These are phyloP conservation scores for Labeo catla DNA, from an alignment of 2,113 vertebrate genomes.

Conservation along the genomic window DNA sequence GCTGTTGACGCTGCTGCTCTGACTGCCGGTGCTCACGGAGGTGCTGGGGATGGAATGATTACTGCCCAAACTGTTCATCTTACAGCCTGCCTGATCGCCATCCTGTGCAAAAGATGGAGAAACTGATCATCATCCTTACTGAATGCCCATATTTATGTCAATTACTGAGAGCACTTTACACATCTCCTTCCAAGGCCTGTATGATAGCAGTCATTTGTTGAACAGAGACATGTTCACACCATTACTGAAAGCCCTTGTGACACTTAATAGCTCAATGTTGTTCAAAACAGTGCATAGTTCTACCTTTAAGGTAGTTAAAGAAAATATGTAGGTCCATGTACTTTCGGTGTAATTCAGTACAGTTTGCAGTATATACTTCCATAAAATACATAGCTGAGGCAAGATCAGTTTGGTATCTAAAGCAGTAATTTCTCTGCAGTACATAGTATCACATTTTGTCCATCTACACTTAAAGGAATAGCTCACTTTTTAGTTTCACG, in stretches of 20 bases:
- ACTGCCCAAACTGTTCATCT: conserved; percentile 97
- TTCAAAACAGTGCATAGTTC: neutral
- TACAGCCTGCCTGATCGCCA: conserved; percentile 89
- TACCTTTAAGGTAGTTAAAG: neutral
- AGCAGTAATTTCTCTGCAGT: neutral
- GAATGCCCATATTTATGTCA: neutral
- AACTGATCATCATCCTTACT: neutral
- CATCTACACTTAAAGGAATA: neutral
- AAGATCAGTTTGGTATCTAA: neutral
- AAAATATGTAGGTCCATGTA: neutral
- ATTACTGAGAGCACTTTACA: neutral
- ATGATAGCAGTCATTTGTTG: neutral
- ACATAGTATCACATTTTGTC: neutral
- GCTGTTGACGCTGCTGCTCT: conserved; percentile 97
- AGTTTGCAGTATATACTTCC: neutral
- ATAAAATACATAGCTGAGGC: neutral
- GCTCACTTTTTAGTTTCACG: no score
- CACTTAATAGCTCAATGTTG: neutral
- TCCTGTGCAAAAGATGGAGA: conserved; percentile 76
- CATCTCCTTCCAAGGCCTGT: neutral
- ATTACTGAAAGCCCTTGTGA: neutral
- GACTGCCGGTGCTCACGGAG: conserved; percentile 95
- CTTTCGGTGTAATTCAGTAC: neutral
- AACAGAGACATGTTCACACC: neutral
- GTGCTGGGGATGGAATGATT: conserved; percentile 96